Base-by-base conservation (phyloP, 2,113 vertebrate genomes). In the Cottus gobio region DNA sequence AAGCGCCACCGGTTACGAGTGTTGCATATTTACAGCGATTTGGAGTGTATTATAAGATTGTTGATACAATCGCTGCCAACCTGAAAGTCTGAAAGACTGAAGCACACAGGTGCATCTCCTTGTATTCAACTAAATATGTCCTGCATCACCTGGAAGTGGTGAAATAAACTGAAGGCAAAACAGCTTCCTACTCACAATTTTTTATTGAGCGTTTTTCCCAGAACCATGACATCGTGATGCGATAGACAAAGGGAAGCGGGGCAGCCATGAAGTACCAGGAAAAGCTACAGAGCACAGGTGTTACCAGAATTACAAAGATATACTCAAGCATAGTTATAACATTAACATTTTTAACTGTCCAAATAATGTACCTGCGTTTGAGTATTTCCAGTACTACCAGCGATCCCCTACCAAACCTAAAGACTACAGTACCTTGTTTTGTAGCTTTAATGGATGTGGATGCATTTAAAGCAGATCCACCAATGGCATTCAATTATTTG, bases 401-500 rank as follows among this genome's bases (percentile, higher is more conserved):
- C 16, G 30, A 60, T 20, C 1, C 60, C 31, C 20, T 2, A 9
- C 20, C 11, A 20, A 34, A 67, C 22, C n/a, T n/a, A n/a, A n/a
- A n/a, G n/a, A n/a, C 12, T 39, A 15, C 5, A 24, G 42, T 31
- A 13, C 30, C 4, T 36, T 11, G 65, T 64, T 12, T 3, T 52
- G 37, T 30, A 50, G 42, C 46, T 70, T 58, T 30, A 48, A 74
- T 31, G n/a, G 58, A 34, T 65, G 30, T 52, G 22, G n/a, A 37
- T 8, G 36, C 7, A 18, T 28, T 42, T 9, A 71, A 44, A 65
- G 36, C 34, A 15, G 12, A 8, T 5, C 34, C 54, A 57, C 69
- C 26, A 62, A 71, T 7, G 50, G 18, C 18, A 46, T 48, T 36
- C 64, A 50, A 66, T 61, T 16, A 75, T 73, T 83, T 71, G 76